Base-by-base conservation (phyloP, 1,140 invertebrate genomes). In the Drosophila sproati region DNA sequence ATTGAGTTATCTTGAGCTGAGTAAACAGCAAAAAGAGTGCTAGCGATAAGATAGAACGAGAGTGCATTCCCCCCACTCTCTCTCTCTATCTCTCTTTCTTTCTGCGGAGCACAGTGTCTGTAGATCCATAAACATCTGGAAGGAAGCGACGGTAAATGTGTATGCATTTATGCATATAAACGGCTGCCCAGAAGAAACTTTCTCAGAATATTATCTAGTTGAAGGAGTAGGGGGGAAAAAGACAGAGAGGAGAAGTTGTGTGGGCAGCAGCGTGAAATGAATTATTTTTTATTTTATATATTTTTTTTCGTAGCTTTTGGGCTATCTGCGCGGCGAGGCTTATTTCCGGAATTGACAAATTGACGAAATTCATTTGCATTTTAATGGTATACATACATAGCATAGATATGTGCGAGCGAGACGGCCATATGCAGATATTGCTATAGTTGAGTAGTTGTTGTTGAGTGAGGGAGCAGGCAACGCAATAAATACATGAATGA, bases 321-420 rank as follows among this genome's bases (percentile, higher is more conserved):
- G 39, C 57, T 61, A 75, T 66, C 66, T 63, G 71, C 45, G 60
- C 77, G 73, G 3, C 54, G 67, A 78, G 59, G 64, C 76, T 78
- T 81, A 62, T 75, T 81, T 78, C 78, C 78, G 78, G 78, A 78
- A 78, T 74, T 66, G 75, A 78, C 78, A 75, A 78, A 78, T 81
- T 81, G 61, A 75, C 56, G 63, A 81, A 78, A 78, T 71, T 35
- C 54, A 78, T 81, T 81, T 72, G 71, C 71, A 81, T 74, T 77
- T 77, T 41, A 34, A 55, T 31, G 7, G 8, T 32, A 52, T 20
- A 45, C 28, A 41, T 29, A 29, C 34, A 56, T 8, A 39, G 7
- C 6, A 41, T 6, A 8, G 48, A 56, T 35, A 37, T 7, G 60
- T 51, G 48, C 31, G 45, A 78, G 72, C 31, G 75, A 60, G 76